phyloP scores from a whole-genome alignment of 2,113 vertebrate species.

The Apteryx mantelli region DNA sequence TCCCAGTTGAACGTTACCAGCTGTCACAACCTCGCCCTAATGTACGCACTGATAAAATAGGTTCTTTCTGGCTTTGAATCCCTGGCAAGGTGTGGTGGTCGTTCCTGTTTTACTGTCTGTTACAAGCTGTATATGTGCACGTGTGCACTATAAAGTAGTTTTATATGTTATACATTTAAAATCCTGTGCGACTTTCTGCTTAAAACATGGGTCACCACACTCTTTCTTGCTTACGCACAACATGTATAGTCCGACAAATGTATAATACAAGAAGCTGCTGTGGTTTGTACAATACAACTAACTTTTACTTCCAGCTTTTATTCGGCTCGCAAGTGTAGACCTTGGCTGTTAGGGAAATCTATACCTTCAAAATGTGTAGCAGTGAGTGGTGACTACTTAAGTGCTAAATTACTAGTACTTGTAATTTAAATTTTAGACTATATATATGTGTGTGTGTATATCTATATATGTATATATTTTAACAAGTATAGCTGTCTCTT shows the following conservation, averaged over 20 bases:
- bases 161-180: neutral
- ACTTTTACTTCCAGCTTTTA: neutral
- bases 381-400: neutral
- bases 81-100: neutral
- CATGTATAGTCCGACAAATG: neutral
- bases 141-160: neutral
- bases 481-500: neutral
- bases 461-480: neutral
- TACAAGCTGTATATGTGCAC: neutral
- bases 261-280: neutral
- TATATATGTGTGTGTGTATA: neutral
- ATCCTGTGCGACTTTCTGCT: neutral
- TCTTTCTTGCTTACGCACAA: neutral
- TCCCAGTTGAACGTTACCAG: neutral
- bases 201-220: neutral
- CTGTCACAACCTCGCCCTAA: neutral
- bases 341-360: neutral
- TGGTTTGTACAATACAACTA: neutral
- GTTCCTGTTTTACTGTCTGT: neutral
- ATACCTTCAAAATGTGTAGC: neutral
- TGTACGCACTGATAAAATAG: neutral
- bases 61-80: neutral
- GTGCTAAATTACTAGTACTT: neutral
- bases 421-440: neutral
- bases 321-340: neutral